Base-by-base conservation (phyloP, 2,797 vertebrate genomes). In the Sparus aurata region DNA sequence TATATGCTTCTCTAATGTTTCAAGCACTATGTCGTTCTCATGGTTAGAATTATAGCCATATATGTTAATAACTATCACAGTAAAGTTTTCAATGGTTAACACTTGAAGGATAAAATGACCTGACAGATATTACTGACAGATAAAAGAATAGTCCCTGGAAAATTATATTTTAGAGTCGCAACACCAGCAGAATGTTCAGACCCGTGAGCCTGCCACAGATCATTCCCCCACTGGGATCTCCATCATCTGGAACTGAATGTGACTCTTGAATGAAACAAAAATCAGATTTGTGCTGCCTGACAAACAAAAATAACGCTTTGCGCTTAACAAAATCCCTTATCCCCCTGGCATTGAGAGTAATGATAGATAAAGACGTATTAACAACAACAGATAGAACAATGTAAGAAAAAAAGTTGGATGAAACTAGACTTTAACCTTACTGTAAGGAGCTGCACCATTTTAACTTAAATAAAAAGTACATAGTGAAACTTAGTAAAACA, bases 251-350 rank as follows among this genome's bases (percentile, higher is more conserved):
- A 9, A 12, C 49, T 54, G 52, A 54, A 15, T 54, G 52, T 54
- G 52, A 54, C 52, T 54, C 52, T 55, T 55, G 15, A 15, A 55
- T 55, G 16, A 55, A 55, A 55, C 53, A 27, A 13, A 55, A 55
- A 55, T 27, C 23, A 27, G 23, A 3, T 25, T 27, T 55, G 53
- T 55, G 23, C 23, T 55, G 16, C 53, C 27, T 27, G 23, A 13
- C 53, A 55, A 55, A 55, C 23, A 55, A 16, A 54, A 55, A 55
- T 27, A 55, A 8, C 23, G 23, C 53, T 6, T 55, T 55, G 23
- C 23, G 23, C 23, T 55, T 27, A 55, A 55, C 9, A 27, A 7
- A 27, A 25, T 55, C 16, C 9, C 53, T 10, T 55, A 55, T 8
- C 53, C 15, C 53, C 53, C 53, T 55, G 53, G 53, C 53, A 25